phyloP scores from a whole-genome alignment of 2,113 vertebrate genomes.

The Tenebrosternarchus preto region DNA sequence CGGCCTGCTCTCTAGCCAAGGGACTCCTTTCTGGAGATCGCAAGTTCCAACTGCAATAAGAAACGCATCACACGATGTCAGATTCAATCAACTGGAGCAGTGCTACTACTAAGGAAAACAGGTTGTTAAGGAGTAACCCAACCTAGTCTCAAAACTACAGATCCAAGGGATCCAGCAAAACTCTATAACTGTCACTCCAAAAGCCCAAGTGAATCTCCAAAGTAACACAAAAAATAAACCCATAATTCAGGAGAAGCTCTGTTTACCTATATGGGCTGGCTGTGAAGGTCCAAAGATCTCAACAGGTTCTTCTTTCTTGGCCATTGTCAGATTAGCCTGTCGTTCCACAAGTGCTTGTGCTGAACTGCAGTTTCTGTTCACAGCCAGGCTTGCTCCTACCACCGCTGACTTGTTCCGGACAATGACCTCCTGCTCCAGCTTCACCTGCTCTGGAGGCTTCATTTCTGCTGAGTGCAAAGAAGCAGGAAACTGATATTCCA shows the following conservation, averaged over 20 bases:
- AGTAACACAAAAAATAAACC: no score
- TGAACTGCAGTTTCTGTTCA: slow-evolving; percentile 56
- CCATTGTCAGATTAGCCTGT: slow-evolving; percentile 61
- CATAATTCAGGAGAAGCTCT: no score
- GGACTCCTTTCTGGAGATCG: slow-evolving; percentile 20
- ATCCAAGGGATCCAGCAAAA: neutral
- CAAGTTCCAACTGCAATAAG: slow-evolving; percentile 7
- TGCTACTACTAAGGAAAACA: neutral
- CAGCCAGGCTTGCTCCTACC: slow-evolving; percentile 36
- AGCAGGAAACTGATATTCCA: slow-evolving; percentile 29
- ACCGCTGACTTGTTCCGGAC: slow-evolving; percentile 18
- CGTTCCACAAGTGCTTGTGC: slow-evolving; percentile 54
- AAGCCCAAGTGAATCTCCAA: no score
- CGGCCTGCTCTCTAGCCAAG: slow-evolving; percentile 59
- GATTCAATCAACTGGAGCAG: neutral
- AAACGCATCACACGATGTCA: neutral
- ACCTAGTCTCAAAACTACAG: neutral
- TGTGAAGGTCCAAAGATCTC: slow-evolving; percentile 65
- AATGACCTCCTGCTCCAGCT: slow-evolving; percentile 8
- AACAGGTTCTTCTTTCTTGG: slow-evolving; percentile 70
- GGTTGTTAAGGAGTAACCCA: neutral
- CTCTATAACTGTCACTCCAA: no score
- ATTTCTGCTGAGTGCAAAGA: slow-evolving; percentile 44
- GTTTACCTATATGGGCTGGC: slow-evolving; percentile 64
- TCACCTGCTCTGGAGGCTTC: slow-evolving; percentile 30